phyloP scores from a whole-genome alignment of 2,888 invertebrate genomes.

The Rhamphomyia laevipes region DNA sequence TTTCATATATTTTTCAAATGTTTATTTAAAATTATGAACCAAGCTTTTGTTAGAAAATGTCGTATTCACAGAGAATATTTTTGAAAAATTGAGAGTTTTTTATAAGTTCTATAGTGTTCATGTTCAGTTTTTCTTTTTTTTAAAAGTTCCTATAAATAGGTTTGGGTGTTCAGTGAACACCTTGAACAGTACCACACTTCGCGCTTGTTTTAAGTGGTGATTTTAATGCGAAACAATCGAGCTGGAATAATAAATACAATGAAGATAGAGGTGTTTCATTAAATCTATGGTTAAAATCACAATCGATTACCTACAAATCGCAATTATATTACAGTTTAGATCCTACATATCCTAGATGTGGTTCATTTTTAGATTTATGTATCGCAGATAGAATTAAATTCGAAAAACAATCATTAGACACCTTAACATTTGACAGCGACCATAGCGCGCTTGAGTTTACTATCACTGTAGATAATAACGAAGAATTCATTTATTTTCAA shows the following conservation, averaged over 20 bases:
- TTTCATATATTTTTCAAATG: no score
- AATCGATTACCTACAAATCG: background rate
- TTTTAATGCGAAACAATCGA: conserved; percentile 1
- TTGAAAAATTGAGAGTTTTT: no score
- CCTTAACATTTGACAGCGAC: background rate
- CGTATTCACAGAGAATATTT: no score
- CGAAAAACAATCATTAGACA: background rate
- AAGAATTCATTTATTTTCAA: background rate
- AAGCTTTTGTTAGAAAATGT: no score
- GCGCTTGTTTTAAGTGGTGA: background rate
- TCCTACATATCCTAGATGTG: background rate
- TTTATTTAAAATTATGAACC: no score
- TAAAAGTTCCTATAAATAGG: no score
- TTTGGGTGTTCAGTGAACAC: no score
- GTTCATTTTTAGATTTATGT: background rate
- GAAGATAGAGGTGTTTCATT: background rate
- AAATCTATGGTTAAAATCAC: background rate
- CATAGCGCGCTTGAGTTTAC: background rate
- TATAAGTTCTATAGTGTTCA: no score
- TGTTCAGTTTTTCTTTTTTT: no score
- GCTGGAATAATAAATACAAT: background rate
- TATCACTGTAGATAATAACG: background rate
- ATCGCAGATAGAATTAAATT: background rate
- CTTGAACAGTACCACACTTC: no score
- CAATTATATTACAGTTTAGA: background rate